Evolutionary conservation across 2,888 invertebrate species (phyloP).

Genomic region (Catonia carolina): DNA sequence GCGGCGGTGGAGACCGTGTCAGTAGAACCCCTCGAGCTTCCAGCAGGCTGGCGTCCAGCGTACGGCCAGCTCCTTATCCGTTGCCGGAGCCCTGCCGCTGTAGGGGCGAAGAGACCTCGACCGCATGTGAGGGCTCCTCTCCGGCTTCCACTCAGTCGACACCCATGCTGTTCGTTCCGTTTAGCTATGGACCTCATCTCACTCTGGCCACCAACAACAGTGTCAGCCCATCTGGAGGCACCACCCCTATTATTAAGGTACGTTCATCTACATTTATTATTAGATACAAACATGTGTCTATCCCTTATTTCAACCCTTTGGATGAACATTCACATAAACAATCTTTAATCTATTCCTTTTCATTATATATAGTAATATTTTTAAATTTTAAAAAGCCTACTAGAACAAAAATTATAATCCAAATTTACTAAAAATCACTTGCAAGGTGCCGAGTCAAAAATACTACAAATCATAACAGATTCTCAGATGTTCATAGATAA

Average conservation of each 20-base stretch:
- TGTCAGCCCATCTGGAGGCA: conserved; percentile 33
- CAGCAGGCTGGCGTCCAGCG: conserved; percentile 37
- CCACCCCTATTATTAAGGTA: conserved; percentile 28
- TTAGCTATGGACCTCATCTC: conserved; percentile 43
- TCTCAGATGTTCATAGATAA: no score
- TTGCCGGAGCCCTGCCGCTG: conserved; percentile 22
- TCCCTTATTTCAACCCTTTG: no score
- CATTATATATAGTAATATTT: no score
- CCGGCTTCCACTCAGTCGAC: conserved; percentile 35
- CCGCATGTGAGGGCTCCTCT: conserved; percentile 24
- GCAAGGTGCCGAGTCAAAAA: no score
- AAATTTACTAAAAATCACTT: no score
- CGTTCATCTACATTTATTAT: no score
- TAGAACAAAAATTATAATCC: no score
- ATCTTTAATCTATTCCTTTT: no score
- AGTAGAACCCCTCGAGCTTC: conserved; percentile 15
- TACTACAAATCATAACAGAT: no score
- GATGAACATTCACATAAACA: no score
- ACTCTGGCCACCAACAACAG: conserved; percentile 38
- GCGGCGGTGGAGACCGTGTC: conserved; percentile 34
- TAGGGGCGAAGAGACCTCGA: conserved; percentile 19
- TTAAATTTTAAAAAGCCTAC: no score
- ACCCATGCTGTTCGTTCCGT: conserved; percentile 48
- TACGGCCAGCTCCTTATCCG: conserved; percentile 37
- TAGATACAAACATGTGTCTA: no score